Evolutionary conservation across 1,140 invertebrate genomes (phyloP), one percentile per base, ranked within the genome.

Genomic region (Micrasema minimum): DNA sequence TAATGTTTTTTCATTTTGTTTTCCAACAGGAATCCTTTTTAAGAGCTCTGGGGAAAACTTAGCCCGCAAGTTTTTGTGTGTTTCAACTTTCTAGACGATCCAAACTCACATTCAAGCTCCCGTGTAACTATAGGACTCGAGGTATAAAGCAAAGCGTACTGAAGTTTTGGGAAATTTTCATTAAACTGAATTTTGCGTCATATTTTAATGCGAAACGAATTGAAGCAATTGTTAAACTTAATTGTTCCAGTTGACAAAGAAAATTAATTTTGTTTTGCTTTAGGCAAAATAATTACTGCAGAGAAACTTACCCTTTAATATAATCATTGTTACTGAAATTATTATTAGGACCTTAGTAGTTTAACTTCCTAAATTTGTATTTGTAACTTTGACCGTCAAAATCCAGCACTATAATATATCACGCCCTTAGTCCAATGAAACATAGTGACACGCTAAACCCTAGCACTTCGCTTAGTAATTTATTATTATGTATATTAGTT

Each of bases 31-130:
- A 51, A 38, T 69, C 55, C 50, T 45, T 38, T 38, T 43, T 38
- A 6, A 68, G 43, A 38, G 45, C 67, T 62, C 67, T 10, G 6
- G 57, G 55, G 66, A 68, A 68, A 67, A 38, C 41, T 68, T 57
- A 1, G 38, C 20, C 20, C n/a, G 2, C 38, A 35, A 41, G n/a
- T 53, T 69, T 68, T 67, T 48, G 26, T 67, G 22, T 68, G 20
- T 62, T 20, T 37, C 26, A 69, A 69, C 67, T 69, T 69, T 51
- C 45, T 69, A 69, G 67, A 69, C 67, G 57, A 48, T 69, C 41
- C 57, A 18, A 69, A 45, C 67, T 50, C 55, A 45, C 31, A 62
- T 62, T 31, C 41, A 22, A 23, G 43, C 67, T 62, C 18, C 41
- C 9, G 57, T 46, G 23, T 53, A n/a, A 14, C 50, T 26, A 22